Percentiles rank a stretch among this genome's conserved stretches.
Evolutionary conservation across 1,140 invertebrate species (phyloP).

Genomic region (Diorhabda elongata): DNA sequence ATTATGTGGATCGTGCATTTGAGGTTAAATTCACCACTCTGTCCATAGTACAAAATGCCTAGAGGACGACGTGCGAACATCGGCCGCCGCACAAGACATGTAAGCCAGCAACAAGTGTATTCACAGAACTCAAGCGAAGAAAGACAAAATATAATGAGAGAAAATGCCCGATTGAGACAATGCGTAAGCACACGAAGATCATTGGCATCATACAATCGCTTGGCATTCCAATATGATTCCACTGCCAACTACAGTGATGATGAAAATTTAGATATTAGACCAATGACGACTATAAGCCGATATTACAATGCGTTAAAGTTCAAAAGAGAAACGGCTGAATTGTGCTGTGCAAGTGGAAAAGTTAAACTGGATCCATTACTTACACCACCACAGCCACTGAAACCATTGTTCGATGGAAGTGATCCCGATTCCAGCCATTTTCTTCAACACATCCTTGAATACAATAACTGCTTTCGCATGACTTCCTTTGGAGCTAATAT

Average conservation of each 20-base stretch:
- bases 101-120: too few species aligned
- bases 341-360: conserved; percentile 28
- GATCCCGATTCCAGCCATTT: conserved; percentile 41
- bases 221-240: conserved; percentile 18
- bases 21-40: too few species aligned
- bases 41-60: too few species aligned
- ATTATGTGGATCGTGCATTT: too few species aligned
- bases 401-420: conserved; percentile 36
- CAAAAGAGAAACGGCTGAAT: conserved; percentile 24
- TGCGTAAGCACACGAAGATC: too few species aligned
- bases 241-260: conserved; percentile 13
- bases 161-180: too few species aligned
- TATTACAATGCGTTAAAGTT: conserved; percentile 25
- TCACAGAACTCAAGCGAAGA: too few species aligned
- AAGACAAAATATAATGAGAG: too few species aligned
- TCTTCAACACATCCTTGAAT: conserved; percentile 39
- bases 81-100: too few species aligned
- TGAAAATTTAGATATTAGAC: conserved; percentile 10
- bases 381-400: conserved; percentile 33
- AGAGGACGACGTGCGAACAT: too few species aligned
- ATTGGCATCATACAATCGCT: too few species aligned
- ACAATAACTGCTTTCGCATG: conserved; percentile 32
- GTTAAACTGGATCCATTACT: conserved; percentile 23
- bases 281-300: conserved; percentile 16
- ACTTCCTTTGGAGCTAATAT: conserved; percentile 14